phyloP scores from a whole-genome alignment of 2,888 invertebrate species.

The Endotricha flammealis region DNA sequence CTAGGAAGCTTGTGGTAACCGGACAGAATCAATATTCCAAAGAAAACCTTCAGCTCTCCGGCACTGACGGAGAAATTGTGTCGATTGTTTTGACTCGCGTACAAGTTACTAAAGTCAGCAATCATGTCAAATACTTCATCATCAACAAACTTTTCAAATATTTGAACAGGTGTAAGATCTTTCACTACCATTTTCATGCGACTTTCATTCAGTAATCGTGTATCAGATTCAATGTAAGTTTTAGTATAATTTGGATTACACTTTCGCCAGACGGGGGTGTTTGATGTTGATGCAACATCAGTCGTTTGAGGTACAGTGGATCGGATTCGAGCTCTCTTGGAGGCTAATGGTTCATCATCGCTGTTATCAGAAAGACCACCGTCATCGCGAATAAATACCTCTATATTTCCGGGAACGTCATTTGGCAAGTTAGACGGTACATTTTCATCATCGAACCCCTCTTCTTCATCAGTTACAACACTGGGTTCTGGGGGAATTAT shows the following conservation, averaged over 20 bases:
- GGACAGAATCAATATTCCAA: conserved; percentile 12
- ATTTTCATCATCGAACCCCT: conserved; percentile 10
- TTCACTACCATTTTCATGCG: too few species aligned
- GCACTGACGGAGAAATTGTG: not conserved
- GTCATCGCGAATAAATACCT: conserved; percentile 3
- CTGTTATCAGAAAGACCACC: conserved; percentile 1
- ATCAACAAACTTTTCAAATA: too few species aligned
- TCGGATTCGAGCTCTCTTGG: not conserved
- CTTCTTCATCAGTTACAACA: conserved; percentile 14
- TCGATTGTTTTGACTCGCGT: not conserved
- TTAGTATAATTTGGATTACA: too few species aligned
- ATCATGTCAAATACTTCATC: not conserved
- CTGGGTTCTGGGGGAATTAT: conserved; percentile 11
- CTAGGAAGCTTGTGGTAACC: conserved; percentile 14
- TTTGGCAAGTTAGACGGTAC: not conserved
- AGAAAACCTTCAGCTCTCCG: not conserved
- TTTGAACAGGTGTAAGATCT: not conserved
- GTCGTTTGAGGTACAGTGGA: too few species aligned
- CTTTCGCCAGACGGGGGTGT: not conserved
- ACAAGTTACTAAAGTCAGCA: not conserved
- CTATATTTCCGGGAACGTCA: conserved; percentile 5
- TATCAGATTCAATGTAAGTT: too few species aligned
- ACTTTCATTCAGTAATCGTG: too few species aligned
- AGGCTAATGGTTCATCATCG: conserved; percentile 2
- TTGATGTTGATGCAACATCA: too few species aligned